Percentiles rank a stretch among this genome's conserved stretches.
Evolutionary conservation across 2,888 invertebrate genomes (phyloP).

Genomic region (Drosophila ezoana): DNA sequence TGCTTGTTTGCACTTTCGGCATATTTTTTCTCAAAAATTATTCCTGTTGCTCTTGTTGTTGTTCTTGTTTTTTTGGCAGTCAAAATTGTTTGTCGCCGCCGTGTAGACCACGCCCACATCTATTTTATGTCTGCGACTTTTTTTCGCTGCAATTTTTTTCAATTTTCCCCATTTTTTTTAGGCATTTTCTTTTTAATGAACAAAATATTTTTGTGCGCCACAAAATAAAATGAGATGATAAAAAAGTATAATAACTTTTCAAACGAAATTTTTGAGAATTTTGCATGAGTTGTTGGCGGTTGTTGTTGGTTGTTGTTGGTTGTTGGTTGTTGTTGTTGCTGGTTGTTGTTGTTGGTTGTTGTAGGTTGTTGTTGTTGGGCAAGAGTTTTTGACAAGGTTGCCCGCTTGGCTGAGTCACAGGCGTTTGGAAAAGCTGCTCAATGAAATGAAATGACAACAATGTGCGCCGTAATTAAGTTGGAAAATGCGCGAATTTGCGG

Average conservation of each 20-base stretch:
- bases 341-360: slow-evolving; percentile 14
- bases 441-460: slow-evolving; percentile 63
- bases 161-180: slow-evolving; percentile 2
- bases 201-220: slow-evolving; percentile 29
- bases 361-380: slow-evolving; percentile 21
- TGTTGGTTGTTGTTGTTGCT: not conserved
- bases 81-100: slow-evolving; percentile 63
- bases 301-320: not conserved
- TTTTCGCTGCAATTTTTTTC: slow-evolving; percentile 20
- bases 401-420: slow-evolving; percentile 47
- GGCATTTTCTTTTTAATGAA: slow-evolving; percentile 22
- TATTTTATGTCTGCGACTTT: slow-evolving; percentile 47
- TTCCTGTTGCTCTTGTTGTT: slow-evolving; percentile 22
- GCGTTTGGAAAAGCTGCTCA: slow-evolving; percentile 16
- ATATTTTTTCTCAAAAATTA: slow-evolving; percentile 47
- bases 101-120: slow-evolving; percentile 62
- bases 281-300: slow-evolving; percentile 37
- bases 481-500: slow-evolving; percentile 56
- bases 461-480: slow-evolving; percentile 68
- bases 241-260: slow-evolving; percentile 36
- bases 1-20: slow-evolving; percentile 73
- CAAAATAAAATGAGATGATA: slow-evolving; percentile 3
- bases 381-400: slow-evolving; percentile 48
- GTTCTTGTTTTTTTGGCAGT: slow-evolving; percentile 43
- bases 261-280: slow-evolving; percentile 55